phyloP scores from a whole-genome alignment of 2,113 vertebrate genomes.

The Andinoacara biseriatus region DNA sequence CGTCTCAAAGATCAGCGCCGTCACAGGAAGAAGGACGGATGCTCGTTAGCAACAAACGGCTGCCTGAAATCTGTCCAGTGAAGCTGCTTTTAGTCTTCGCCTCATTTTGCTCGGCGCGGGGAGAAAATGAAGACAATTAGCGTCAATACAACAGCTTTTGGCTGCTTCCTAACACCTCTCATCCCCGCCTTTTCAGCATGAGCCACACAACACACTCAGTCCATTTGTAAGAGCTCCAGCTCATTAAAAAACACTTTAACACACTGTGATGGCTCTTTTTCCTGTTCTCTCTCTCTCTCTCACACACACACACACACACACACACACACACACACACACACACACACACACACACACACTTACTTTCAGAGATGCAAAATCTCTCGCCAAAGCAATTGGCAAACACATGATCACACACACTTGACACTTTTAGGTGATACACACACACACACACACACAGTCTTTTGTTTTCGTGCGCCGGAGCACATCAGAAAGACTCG shows the following conservation, averaged over 20 bases:
- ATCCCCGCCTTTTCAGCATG: conserved; percentile 30
- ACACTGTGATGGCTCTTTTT: conserved; percentile 41
- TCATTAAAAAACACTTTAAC: conserved; percentile 64
- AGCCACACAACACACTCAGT: conserved; percentile 34
- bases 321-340: not conserved
- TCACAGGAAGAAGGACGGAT: not conserved
- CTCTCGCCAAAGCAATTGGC: not conserved
- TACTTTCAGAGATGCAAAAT: not conserved
- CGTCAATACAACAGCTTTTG: conserved; percentile 23
- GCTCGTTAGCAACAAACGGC: not conserved
- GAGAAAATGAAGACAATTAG: conserved; percentile 51
- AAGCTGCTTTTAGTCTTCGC: conserved; percentile 12
- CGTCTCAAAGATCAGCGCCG: not conserved
- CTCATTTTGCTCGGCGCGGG: not conserved
- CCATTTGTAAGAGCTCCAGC: conserved; percentile 55
- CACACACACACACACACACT: conserved; percentile 1
- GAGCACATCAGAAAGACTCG: conserved; percentile 21
- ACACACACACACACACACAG: conserved; percentile 1
- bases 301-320: not conserved
- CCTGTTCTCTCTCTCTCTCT: not conserved
- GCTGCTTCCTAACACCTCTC: conserved; percentile 34
- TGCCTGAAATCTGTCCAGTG: not conserved
- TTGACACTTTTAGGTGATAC: conserved; percentile 3
- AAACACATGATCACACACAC: conserved; percentile 28
- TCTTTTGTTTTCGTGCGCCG: not conserved